Evolutionary conservation across 2,797 vertebrate genomes (phyloP).

Genomic region (Brachymystax lenok): DNA sequence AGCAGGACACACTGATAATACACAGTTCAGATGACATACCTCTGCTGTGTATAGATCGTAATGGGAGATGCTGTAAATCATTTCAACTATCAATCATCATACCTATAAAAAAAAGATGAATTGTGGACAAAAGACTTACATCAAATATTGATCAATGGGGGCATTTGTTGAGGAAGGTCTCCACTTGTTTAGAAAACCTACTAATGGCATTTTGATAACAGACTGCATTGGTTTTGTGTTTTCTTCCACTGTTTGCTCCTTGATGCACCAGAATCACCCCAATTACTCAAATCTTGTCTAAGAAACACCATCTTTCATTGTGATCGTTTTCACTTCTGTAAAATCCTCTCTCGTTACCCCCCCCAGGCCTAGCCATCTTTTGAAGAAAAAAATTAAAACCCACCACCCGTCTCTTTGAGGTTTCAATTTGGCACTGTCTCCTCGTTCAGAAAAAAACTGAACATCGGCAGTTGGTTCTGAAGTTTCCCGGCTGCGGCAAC

Average conservation of each 20-base stretch:
- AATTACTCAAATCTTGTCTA: conserved; percentile 57
- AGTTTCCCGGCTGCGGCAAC: conserved; percentile 53
- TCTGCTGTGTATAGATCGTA: too few relatives aligned
- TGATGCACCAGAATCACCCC: conserved; percentile 48
- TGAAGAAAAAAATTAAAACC: background rate
- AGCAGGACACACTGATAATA: too few relatives aligned
- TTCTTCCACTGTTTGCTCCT: conserved; percentile 24
- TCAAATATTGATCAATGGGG: background rate
- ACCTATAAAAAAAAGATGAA: too few relatives aligned
- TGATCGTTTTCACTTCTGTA: conserved; percentile 53
- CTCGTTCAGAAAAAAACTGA: conserved; percentile 34
- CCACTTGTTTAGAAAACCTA: conserved; percentile 28
- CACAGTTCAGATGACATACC: too few relatives aligned
- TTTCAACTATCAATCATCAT: too few relatives aligned
- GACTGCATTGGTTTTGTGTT: conserved; percentile 36
- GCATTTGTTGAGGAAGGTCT: conserved; percentile 1
- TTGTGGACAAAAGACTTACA: background rate
- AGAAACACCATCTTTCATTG: conserved; percentile 33
- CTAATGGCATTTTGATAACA: conserved; percentile 56
- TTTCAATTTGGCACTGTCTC: conserved; percentile 65
- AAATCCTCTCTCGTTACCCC: conserved; percentile 49
- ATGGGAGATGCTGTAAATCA: too few relatives aligned
- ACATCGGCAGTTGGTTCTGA: conserved; percentile 33
- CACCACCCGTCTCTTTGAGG: conserved; percentile 50
- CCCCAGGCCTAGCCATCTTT: conserved; percentile 16